These are phyloP conservation scores for Petrolisthes manimaculis DNA, from an alignment of 2,888 invertebrate species.

Conservation along the genomic window DNA sequence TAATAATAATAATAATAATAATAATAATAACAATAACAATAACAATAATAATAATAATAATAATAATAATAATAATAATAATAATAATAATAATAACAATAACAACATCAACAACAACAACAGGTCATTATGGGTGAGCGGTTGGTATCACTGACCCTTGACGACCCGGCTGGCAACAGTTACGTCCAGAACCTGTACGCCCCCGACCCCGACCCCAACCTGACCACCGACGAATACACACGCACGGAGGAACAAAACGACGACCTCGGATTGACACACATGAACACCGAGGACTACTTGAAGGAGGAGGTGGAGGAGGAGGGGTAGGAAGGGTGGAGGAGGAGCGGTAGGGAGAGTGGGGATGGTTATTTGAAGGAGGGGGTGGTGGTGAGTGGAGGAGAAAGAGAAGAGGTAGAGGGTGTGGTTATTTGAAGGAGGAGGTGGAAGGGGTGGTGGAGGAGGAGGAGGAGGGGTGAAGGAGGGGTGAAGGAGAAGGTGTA, in stretches of 20 bases:
- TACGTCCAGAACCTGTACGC: conserved; percentile 86
- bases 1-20: no score
- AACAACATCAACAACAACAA: no score
- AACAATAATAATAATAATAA: no score
- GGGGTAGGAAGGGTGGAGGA: background rate
- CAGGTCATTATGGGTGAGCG: conserved; percentile 76
- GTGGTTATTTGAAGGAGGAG: background rate
- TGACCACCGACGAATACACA: conserved; percentile 84
- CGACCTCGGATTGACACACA: conserved; percentile 93
- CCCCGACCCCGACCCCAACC: conserved; percentile 76
- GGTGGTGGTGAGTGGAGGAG: background rate
- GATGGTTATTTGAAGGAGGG: background rate
- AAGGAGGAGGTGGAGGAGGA: conserved; percentile 1
- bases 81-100: no score
- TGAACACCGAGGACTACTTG: conserved; percentile 88
- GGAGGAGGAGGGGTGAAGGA: background rate
- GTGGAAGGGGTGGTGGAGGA: background rate
- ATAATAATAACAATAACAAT: no score
- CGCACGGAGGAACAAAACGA: conserved; percentile 93
- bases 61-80: no score
- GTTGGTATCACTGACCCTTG: conserved; percentile 83
- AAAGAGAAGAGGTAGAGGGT: background rate
- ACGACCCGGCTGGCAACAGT: conserved; percentile 98
- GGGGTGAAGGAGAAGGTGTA: no score
- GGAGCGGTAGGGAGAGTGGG: background rate